Conservation (phyloP, 2,797 vertebrate species). For the Gallinago stenura region DNA sequence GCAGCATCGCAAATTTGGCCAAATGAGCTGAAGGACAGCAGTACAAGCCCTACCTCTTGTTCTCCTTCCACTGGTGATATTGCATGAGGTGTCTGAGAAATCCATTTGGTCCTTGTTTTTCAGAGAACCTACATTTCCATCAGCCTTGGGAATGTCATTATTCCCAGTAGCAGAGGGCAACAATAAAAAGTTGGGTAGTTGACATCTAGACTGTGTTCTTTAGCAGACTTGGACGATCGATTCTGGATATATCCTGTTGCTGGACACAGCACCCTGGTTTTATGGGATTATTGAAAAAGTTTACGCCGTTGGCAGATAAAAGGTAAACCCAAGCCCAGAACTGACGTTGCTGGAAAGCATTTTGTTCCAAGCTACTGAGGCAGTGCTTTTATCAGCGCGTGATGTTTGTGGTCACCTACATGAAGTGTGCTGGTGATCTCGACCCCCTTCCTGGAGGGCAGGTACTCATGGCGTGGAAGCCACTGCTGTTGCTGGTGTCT, state of each 20-base stretch:
- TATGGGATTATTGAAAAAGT: not conserved
- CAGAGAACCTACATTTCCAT: not conserved
- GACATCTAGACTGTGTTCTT: not conserved
- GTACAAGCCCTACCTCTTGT: not conserved
- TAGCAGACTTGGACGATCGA: not conserved
- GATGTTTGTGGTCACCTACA: not conserved
- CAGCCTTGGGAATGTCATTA: not conserved
- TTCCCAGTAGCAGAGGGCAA: slow-evolving; percentile 11
- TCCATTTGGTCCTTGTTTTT: not conserved
- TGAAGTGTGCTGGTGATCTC: not conserved
- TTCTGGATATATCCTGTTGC: not conserved
- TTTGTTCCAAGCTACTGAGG: not conserved
- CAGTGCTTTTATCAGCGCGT: not conserved
- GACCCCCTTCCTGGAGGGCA: not conserved
- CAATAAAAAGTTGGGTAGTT: not conserved
- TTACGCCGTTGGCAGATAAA: not conserved
- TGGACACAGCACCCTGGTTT: not conserved
- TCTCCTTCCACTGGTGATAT: not conserved
- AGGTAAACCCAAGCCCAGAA: slow-evolving; percentile 39
- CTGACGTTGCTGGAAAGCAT: slow-evolving; percentile 2
- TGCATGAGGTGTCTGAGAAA: not conserved
- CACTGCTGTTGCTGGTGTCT: not conserved
- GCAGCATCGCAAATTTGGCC: not conserved
- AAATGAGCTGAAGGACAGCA: not conserved
- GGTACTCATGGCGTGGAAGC: not conserved